Evolutionary conservation across 1,140 invertebrate species (phyloP), one percentile per base, ranked within the genome.

Genomic region (Bradynema listronoti): DNA sequence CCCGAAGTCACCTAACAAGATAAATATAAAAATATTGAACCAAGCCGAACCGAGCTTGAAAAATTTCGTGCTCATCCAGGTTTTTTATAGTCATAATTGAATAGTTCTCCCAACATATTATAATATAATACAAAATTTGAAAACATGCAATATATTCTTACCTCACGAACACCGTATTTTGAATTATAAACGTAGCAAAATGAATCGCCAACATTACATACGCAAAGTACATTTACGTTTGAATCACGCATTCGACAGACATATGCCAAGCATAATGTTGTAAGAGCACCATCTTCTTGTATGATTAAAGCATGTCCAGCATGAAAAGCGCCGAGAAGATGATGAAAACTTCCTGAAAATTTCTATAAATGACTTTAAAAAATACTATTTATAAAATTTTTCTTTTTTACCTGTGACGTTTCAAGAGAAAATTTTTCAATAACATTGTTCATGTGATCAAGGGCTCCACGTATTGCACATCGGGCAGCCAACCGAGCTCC

Each of bases 151-250:
- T 57, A 57, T 57, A 30, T 25, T 7, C 56, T 53, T 24, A 58
- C 47, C 80, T 86, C 88, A 56, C 85, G 81, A 42, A 86, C 86
- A 30, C 86, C 88, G 79, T 85, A 81, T 65, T 84, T 83, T 73
- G 84, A 83, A 59, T 86, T 89, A 79, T 89, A 91, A 51, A 92
- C 86, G 72, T 89, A 92, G 19, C 87, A 89, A 62, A 91, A 81
- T 62, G 87, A 89, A 77, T 92, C 90, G 1, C 90, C 90, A 22
- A 92, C 88, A 78, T 92, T 92, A 70, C 90, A 90, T 33, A 87
- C 85, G 79, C 90, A 93, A 7, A 88, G 87, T 50, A 88, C 84
- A 84, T 89, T 68, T 70, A 85, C 83, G 72, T 79, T 81, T 58
- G 81, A 81, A 42, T 73, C 69, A 30, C 72, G 73, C 14, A 63